phyloP scores from a whole-genome alignment of 2,797 vertebrate genomes.

The Ptychadena robeensis region DNA sequence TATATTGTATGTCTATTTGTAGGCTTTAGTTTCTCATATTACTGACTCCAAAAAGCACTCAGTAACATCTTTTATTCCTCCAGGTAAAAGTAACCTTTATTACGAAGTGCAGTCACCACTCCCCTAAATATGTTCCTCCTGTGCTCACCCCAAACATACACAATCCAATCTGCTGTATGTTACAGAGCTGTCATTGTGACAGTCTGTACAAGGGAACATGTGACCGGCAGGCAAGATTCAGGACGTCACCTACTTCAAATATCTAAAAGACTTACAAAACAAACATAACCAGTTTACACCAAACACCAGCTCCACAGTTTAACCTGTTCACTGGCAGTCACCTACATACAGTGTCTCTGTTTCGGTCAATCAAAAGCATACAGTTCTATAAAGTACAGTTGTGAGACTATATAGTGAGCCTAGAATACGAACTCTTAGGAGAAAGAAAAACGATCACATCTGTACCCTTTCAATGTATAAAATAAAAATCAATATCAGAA shows the following conservation, averaged over 20 bases:
- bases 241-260: constrained; percentile 44
- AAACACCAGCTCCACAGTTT: constrained; percentile 33
- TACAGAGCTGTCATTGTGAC: constrained; percentile 56
- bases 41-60: neutral
- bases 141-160: constrained; percentile 22
- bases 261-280: constrained; percentile 54
- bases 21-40: neutral
- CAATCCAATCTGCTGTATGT: constrained; percentile 1
- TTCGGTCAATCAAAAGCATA: neutral
- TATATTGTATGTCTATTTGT: neutral
- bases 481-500: neutral
- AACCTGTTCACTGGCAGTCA: constrained; percentile 23
- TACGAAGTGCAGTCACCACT: constrained; percentile 24
- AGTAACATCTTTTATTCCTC: neutral
- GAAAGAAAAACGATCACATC: too few relatives aligned
- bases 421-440: too few relatives aligned
- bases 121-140: constrained; percentile 2
- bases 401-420: neutral
- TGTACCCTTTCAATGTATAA: too few relatives aligned
- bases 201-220: constrained; percentile 12
- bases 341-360: neutral
- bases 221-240: constrained; percentile 31
- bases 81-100: constrained; percentile 4
- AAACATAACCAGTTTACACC: constrained; percentile 59
- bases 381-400: neutral